Evolutionary conservation across 1,140 invertebrate species (phyloP), one percentile per base, ranked within the genome.

Genomic region (Hyphantria cunea): DNA sequence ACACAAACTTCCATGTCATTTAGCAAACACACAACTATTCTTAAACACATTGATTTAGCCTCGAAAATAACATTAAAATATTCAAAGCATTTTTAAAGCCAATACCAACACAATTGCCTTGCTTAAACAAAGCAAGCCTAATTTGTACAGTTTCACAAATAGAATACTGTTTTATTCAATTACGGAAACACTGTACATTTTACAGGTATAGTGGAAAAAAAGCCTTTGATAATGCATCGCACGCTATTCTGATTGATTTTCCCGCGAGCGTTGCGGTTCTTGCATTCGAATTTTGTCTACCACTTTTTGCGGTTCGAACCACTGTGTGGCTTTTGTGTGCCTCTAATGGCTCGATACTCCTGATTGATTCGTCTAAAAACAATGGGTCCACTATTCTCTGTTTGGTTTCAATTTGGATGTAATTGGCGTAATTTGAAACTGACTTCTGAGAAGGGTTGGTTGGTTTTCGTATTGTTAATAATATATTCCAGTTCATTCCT

Each of bases 201-300:
- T 11, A 25, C 42, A 54, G 52, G 52, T 44, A 44, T 32, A 10
- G 12, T 7, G 17, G 17, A n/a, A 55, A 55, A 54, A 55, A 45
- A 14, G 10, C 41, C 25, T 13, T 56, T 32, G 52, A 39, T 52
- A 52, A 52, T 52, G 25, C 41, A 55, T 42, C 25, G 42, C 53
- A 56, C 53, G 53, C 44, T 39, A 58, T 52, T 39, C 58, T 61
- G 58, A 61, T 52, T 61, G 58, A 61, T 61, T 61, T 61, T 51
- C 48, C 48, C 49, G 49, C 48, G 49, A 60, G 54, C 39, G 25
- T 51, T 61, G 58, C 49, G 58, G 58, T 61, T 45, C 31, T 17
- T 44, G 58, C 58, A 61, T 61, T 52, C 49, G 48, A 61, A 49
- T 61, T 58, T 61, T 52, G 58, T 52, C 17, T 61, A 39, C 49